A percentile compares a stretch with the other conserved stretches of the same genome.
Evolutionary conservation across 1,140 invertebrate genomes (phyloP).

Genomic region (Pissodes strobi): DNA sequence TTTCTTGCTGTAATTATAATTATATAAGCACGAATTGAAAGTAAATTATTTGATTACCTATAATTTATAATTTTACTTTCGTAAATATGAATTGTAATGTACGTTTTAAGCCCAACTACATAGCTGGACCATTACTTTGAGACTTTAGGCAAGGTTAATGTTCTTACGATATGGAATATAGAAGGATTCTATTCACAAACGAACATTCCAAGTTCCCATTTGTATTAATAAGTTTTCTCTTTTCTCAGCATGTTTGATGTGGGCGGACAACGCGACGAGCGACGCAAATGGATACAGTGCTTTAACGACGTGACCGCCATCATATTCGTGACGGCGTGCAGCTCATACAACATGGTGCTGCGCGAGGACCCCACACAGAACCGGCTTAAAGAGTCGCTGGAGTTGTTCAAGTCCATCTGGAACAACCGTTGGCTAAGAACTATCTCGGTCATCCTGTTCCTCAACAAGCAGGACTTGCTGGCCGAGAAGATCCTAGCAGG

Average conservation of each 20-base stretch:
- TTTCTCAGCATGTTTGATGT: constrained; percentile 97
- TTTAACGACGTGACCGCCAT: constrained; percentile 99
- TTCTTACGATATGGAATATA: too few species aligned
- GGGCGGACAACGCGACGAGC: constrained; percentile 97
- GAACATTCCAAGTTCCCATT: too few species aligned
- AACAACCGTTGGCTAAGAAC: constrained; percentile 99
- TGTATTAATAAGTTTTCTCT: too few species aligned
- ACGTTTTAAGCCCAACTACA: too few species aligned
- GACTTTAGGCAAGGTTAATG: too few species aligned
- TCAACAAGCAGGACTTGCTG: constrained; percentile 99
- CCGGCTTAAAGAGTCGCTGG: constrained; percentile 94
- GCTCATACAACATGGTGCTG: constrained; percentile 99
- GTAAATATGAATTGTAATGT: too few species aligned
- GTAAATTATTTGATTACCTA: too few species aligned
- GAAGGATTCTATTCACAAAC: too few species aligned
- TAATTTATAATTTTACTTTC: too few species aligned
- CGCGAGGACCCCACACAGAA: constrained; percentile 99
- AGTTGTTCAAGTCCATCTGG: constrained; percentile 99
- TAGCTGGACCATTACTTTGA: too few species aligned
- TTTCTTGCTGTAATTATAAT: too few species aligned
- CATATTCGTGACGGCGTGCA: constrained; percentile 98
- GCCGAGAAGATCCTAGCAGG: constrained; percentile 88
- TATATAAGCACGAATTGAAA: too few species aligned
- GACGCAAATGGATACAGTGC: constrained; percentile 99
- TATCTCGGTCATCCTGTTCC: constrained; percentile 99